phyloP scores from a whole-genome alignment of 2,797 vertebrate genomes.

The Heteromormyrus szaboi region DNA sequence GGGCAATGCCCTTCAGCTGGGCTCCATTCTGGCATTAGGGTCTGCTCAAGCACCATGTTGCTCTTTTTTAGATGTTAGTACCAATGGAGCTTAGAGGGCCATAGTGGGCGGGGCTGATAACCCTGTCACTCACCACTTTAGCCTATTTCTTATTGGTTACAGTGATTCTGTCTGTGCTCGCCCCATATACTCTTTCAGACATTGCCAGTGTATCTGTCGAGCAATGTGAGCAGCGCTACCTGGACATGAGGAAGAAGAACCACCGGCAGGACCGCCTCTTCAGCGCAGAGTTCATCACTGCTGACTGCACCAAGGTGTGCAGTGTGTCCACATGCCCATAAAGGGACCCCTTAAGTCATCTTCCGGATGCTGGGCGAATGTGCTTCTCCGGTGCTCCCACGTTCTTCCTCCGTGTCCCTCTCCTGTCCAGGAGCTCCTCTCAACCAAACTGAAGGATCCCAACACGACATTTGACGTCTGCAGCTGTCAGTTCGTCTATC shows the following conservation, averaged over 20 bases:
- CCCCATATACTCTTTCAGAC: slow-evolving; percentile 55
- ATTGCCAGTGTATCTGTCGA: slow-evolving; percentile 87
- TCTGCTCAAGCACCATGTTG: background rate
- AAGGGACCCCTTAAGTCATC: background rate
- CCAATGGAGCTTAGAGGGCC: background rate
- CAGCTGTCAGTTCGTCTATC: slow-evolving; percentile 95
- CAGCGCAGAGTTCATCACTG: slow-evolving; percentile 85
- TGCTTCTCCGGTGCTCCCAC: background rate
- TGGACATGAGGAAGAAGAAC: slow-evolving; percentile 76
- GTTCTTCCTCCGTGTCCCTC: background rate
- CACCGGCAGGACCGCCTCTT: slow-evolving; percentile 71
- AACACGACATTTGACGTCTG: slow-evolving; percentile 79
- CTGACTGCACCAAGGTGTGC: slow-evolving; percentile 84
- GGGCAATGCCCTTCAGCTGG: background rate
- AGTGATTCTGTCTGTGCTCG: background rate
- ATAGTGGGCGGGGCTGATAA: background rate
- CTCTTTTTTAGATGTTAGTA: background rate
- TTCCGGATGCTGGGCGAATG: background rate
- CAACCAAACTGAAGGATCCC: slow-evolving; percentile 67
- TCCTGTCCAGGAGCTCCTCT: slow-evolving; percentile 70
- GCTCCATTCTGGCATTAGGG: background rate
- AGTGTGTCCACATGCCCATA: background rate
- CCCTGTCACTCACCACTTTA: background rate
- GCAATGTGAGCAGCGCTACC: slow-evolving; percentile 85
- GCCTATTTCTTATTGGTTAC: background rate